Evolutionary conservation across 2,888 invertebrate species (phyloP), one percentile per base, ranked within the genome.

Genomic region (Alloplasta piceator): DNA sequence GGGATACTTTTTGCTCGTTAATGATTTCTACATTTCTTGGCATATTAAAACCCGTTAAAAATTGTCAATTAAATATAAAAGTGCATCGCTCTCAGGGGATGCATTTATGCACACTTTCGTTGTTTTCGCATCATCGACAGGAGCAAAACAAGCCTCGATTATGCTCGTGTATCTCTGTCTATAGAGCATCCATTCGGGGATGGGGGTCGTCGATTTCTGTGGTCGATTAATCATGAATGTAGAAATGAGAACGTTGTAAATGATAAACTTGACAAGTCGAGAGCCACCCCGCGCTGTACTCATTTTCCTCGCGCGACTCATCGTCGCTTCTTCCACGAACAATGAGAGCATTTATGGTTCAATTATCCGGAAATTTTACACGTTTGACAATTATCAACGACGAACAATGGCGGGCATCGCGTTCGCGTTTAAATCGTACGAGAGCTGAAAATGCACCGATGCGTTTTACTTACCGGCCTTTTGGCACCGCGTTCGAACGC

Each of bases 381-480:
- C 16, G 61, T 66, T 72, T 39, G 61, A 78, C 73, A 73, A 78
- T 73, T 61, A 78, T 67, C 52, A 67, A 38, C 67, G 6, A 55
- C 38, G 61, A 67, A 26, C 60, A 73, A 78, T 46, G 41, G 1
- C 26, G 26, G 39, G 6, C 39, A 26, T 61, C 61, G 60, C 26
- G 26, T 26, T 26, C 9, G 41, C n/a, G 26, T 55, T 55, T 7
- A 26, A 26, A 26, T 26, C 26, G 1, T 26, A 26, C 26, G 26
- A 26, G 26, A 26, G 26, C 26, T 26, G 26, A 26, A 26, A 26
- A 26, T 26, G 26, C 26, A 26, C 26, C 26, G 26, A 26, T 26
- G 26, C 26, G 26, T 26, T 26, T 26, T 26, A 26, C 26, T 26
- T 26, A 26, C 26, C 26, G 3, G 26, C 26, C 26, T 26, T 26